A percentile compares a stretch with the other conserved stretches of the same genome.
These are phyloP conservation scores for Trematocara marginatum DNA, from an alignment of 2,113 vertebrate species.

Conservation along the genomic window DNA sequence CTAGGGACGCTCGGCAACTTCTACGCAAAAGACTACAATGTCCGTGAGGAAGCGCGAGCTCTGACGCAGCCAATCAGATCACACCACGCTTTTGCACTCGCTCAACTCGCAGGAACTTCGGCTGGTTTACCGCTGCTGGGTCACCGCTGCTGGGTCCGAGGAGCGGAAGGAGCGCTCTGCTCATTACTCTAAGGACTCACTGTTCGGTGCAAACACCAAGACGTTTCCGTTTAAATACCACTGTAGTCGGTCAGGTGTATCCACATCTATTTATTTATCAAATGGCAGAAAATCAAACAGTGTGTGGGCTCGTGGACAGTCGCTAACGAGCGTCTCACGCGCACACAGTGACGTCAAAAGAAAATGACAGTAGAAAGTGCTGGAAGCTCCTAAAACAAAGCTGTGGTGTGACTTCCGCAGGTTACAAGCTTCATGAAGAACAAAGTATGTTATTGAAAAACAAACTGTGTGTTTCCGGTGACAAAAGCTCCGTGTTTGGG, in stretches of 20 bases:
- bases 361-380: constrained; percentile 55
- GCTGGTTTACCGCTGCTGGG: not conserved
- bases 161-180: not conserved
- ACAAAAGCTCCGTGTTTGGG: not conserved
- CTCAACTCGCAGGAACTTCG: not conserved
- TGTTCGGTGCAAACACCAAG: not conserved
- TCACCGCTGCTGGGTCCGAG: not conserved
- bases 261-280: not conserved
- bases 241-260: too few relatives aligned
- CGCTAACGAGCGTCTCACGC: not conserved
- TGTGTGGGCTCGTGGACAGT: not conserved
- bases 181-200: too few relatives aligned
- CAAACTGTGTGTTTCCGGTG: too few relatives aligned
- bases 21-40: constrained; percentile 47
- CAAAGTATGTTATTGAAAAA: not conserved
- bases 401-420: not conserved
- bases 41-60: not conserved
- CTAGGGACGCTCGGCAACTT: rapidly evolving
- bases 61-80: constrained; percentile 53
- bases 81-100: constrained; percentile 61
- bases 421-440: not conserved
- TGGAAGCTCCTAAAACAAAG: constrained; percentile 26
- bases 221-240: not conserved
- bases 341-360: constrained; percentile 51
- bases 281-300: not conserved